phyloP scores from a whole-genome alignment of 2,888 invertebrate genomes.

The Chrysodeixis includens region DNA sequence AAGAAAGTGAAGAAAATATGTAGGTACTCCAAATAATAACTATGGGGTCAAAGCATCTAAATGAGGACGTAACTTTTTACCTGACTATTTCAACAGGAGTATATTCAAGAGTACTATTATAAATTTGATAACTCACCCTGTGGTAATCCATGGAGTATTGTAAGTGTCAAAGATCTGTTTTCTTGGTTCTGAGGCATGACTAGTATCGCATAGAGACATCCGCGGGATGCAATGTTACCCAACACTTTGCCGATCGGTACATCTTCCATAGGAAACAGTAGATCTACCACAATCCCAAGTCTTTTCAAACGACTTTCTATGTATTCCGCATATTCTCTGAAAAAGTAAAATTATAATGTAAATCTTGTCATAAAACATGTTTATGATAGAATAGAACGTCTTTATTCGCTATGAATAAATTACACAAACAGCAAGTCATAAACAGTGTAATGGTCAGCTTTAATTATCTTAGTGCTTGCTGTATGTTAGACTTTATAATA shows the following conservation, averaged over 20 bases:
- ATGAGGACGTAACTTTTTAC: too few species aligned
- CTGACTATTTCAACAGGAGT: too few species aligned
- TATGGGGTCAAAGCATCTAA: too few species aligned
- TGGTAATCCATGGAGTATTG: conserved; percentile 96
- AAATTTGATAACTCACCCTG: conserved; percentile 90
- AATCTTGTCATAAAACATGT: background rate
- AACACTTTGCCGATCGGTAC: conserved; percentile 93
- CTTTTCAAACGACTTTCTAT: conserved; percentile 95
- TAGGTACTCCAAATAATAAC: too few species aligned
- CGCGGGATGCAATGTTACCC: conserved; percentile 96
- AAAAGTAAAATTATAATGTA: conserved; percentile 37
- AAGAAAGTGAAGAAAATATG: too few species aligned
- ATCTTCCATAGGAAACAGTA: conserved; percentile 97
- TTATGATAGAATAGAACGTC: background rate
- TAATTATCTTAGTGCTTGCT: too few species aligned
- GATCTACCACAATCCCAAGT: conserved; percentile 94
- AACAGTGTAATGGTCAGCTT: too few species aligned
- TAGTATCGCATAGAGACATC: conserved; percentile 96
- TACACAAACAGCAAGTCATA: too few species aligned
- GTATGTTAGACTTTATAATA: too few species aligned
- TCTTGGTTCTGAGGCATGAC: conserved; percentile 96
- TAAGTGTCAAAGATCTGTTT: conserved; percentile 95
- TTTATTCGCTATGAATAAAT: background rate
- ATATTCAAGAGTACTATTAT: too few species aligned
- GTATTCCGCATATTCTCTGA: conserved; percentile 95